Base-by-base conservation (phyloP, 2,888 invertebrate species). In the Tortricodes alternella region DNA sequence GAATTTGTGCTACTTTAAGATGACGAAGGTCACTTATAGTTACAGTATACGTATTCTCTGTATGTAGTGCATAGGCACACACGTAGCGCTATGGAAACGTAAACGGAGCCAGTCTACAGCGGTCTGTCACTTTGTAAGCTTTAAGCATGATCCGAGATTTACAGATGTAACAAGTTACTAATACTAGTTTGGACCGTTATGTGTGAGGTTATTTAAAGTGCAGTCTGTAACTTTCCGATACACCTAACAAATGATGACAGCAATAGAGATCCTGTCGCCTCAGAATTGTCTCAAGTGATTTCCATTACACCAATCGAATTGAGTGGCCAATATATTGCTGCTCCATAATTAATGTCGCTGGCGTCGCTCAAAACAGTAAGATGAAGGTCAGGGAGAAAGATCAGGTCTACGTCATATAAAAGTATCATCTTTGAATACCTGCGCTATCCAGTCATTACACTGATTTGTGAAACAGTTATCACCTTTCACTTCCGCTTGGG, bases 211-310 rank as follows among this genome's bases (percentile, higher is more conserved):
- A 16, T 27, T 9, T 16, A 11, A 1, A 13, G 19, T n/a, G 6
- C 23, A 9, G 15, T 8, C 18, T 27, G 18, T 53, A 46, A 38
- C 46, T 46, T 53, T 46, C 38, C 46, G 44, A 53, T 29, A 46
- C 37, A 21, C 21, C 46, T n/a, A 46, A 46, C 32, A 21, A 50
- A 32, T 23, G 32, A 18, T 27, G 49, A 49, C 46, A 24, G 2
- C 38, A 53, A 32, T 39, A 29, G 32, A 38, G 38, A 43, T 44
- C 18, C 32, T 32, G 38, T 38, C 39, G 46, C 15, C 34, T 34
- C 41, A 41, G 37, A 41, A 55, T 55, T 55, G 53, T 4, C 48
- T 27, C 48, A 55, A 55, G 48, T 55, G 46, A 48, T 27, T 32
- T 16, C 27, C 53, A 55, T 55, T 55, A 48, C 34, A 29, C n/a